Conservation (phyloP, 2,113 vertebrate species). For the Geothlypis trichas region DNA sequence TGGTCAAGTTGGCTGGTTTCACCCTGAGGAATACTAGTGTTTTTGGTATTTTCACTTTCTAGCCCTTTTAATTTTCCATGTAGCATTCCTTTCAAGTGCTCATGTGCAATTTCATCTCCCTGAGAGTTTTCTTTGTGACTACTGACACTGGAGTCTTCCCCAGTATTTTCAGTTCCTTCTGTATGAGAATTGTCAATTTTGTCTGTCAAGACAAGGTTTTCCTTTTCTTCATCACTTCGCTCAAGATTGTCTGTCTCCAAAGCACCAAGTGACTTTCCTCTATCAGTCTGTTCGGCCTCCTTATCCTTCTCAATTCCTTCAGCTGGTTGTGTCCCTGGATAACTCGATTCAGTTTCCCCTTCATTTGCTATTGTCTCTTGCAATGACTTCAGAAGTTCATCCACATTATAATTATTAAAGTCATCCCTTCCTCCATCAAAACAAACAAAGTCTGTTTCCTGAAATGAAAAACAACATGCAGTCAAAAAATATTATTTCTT, state of each 20-base stretch:
- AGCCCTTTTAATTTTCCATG: slow-evolving; percentile 67
- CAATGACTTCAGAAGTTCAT: slow-evolving; percentile 78
- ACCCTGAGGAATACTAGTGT: slow-evolving; percentile 53
- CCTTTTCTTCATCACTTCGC: not conserved
- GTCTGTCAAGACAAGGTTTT: not conserved
- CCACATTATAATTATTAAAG: slow-evolving; percentile 88
- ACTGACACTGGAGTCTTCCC: not conserved
- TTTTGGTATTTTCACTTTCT: slow-evolving; percentile 77
- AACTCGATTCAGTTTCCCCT: not conserved
- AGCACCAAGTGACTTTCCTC: not conserved
- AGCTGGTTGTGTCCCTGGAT: not conserved
- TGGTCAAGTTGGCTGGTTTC: slow-evolving; percentile 48
- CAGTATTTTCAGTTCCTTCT: slow-evolving; percentile 26
- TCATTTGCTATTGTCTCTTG: not conserved
- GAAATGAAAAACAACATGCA: slow-evolving; percentile 28
- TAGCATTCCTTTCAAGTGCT: slow-evolving; percentile 52
- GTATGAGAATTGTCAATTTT: not conserved
- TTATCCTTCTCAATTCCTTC: not conserved
- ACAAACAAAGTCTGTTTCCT: slow-evolving; percentile 98
- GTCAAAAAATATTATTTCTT: not conserved
- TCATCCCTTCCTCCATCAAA: slow-evolving; percentile 87
- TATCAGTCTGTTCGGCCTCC: not conserved
- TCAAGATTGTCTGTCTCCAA: not conserved
- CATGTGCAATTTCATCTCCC: slow-evolving; percentile 55
- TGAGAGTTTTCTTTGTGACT: slow-evolving; percentile 50